These are phyloP conservation scores for Coccyzus lansbergi DNA, from an alignment of 2,797 vertebrate species.

Conservation along the genomic window DNA sequence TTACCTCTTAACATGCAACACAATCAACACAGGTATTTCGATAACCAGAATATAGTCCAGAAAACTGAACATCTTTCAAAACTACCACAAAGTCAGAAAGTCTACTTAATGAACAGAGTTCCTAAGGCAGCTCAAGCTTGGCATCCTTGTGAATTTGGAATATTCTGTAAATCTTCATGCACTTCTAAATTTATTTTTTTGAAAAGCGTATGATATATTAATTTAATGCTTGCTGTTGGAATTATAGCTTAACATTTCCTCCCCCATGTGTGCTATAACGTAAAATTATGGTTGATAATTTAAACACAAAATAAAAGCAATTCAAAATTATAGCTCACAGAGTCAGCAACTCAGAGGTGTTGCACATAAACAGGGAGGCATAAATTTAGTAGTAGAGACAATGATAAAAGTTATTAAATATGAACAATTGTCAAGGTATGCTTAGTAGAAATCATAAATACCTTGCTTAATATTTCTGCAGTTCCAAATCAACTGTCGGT, in stretches of 20 bases:
- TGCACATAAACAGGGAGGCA: not conserved
- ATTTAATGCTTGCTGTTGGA: constrained; percentile 21
- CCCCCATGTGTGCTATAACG: not conserved
- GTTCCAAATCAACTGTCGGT: not conserved
- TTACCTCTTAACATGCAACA: not conserved
- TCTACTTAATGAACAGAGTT: not conserved
- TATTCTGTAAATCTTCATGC: not conserved
- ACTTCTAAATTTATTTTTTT: not conserved
- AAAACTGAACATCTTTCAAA: not conserved
- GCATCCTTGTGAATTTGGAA: not conserved
- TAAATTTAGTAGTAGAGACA: constrained; percentile 27
- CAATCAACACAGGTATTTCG: not conserved
- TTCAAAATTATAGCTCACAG: not conserved
- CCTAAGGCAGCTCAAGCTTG: not conserved
- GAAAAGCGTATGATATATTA: not conserved
- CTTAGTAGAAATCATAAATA: not conserved
- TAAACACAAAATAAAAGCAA: constrained; percentile 31
- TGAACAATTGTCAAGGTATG: not conserved
- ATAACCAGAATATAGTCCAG: not conserved
- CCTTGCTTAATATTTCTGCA: not conserved
- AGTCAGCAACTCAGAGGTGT: constrained; percentile 1
- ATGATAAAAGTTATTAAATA: not conserved
- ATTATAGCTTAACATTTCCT: not conserved
- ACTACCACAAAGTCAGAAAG: not conserved
- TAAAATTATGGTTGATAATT: constrained; percentile 41